Evolutionary conservation across 2,888 invertebrate species (phyloP).

Genomic region (Priocnemis perturbator): DNA sequence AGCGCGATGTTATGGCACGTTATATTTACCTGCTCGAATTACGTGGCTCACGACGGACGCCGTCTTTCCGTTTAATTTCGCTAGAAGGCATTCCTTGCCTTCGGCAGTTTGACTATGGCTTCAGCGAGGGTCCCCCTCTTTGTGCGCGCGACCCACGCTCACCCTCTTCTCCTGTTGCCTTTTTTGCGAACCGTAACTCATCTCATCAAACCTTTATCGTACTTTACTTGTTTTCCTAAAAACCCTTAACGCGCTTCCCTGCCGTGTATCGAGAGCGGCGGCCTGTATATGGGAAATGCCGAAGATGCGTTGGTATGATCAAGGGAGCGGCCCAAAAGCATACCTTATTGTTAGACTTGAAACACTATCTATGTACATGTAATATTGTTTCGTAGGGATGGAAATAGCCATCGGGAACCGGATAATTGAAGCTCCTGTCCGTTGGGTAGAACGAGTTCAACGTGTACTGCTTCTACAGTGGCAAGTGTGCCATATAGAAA

Average conservation of each 20-base stretch:
- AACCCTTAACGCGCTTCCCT: slow-evolving; percentile 28
- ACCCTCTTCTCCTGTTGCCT: too few relatives aligned
- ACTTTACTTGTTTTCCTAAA: too few relatives aligned
- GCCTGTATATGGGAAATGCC: slow-evolving; percentile 41
- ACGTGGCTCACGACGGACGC: neutral
- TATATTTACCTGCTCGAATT: slow-evolving; percentile 18
- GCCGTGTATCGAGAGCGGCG: slow-evolving; percentile 33
- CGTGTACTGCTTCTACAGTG: too few relatives aligned
- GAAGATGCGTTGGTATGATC: slow-evolving; percentile 32
- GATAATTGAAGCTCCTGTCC: too few relatives aligned
- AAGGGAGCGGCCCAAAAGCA: slow-evolving; percentile 33
- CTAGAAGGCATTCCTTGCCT: slow-evolving; percentile 4
- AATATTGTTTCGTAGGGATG: slow-evolving; percentile 5
- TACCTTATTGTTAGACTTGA: slow-evolving; percentile 33
- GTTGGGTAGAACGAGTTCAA: too few relatives aligned
- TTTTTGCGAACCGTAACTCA: too few relatives aligned
- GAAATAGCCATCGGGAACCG: too few relatives aligned
- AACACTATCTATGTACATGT: slow-evolving; percentile 35
- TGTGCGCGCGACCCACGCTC: too few relatives aligned
- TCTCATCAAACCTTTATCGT: too few relatives aligned
- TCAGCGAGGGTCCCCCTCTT: neutral
- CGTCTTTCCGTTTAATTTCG: slow-evolving; percentile 9
- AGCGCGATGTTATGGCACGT: neutral
- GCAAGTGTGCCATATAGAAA: too few relatives aligned
- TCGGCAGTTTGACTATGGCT: neutral